These are phyloP conservation scores for Eupsilia transversa DNA, from an alignment of 2,888 invertebrate genomes.

Conservation along the genomic window DNA sequence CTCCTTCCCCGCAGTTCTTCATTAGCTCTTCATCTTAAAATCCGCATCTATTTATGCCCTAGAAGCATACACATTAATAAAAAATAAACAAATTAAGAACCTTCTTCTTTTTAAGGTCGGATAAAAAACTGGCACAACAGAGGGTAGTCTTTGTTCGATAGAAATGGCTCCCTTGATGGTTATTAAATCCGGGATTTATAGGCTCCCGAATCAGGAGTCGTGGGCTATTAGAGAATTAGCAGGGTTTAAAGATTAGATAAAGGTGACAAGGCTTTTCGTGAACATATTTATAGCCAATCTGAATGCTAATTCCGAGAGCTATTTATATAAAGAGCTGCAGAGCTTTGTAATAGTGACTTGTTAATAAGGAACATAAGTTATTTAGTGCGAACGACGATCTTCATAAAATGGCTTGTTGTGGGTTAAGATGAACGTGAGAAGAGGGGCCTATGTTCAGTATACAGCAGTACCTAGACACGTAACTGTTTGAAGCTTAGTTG, in stretches of 20 bases:
- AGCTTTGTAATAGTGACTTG: conserved; percentile 4
- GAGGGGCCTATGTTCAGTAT: neutral
- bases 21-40: neutral
- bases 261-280: conserved; percentile 39
- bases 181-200: conserved; percentile 77
- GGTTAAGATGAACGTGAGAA: neutral
- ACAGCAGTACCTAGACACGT: neutral
- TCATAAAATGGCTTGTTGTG: neutral
- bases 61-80: neutral
- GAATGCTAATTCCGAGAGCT: conserved; percentile 19
- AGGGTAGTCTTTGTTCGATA: conserved; percentile 61
- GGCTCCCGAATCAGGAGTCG: conserved; percentile 69
- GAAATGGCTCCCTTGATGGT: conserved; percentile 75
- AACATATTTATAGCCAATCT: conserved; percentile 45
- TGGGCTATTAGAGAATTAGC: conserved; percentile 73
- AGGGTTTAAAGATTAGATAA: conserved; percentile 59
- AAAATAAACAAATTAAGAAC: neutral
- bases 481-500: neutral
- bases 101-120: neutral
- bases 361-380: conserved; percentile 6
- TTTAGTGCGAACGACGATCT: neutral
- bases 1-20: neutral
- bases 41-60: neutral
- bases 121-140: conserved; percentile 48
- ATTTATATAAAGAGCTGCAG: no score